A percentile compares a stretch with the other conserved stretches of the same genome.
Evolutionary conservation across 2,888 invertebrate species (phyloP).

Genomic region (Laspeyria flexula): DNA sequence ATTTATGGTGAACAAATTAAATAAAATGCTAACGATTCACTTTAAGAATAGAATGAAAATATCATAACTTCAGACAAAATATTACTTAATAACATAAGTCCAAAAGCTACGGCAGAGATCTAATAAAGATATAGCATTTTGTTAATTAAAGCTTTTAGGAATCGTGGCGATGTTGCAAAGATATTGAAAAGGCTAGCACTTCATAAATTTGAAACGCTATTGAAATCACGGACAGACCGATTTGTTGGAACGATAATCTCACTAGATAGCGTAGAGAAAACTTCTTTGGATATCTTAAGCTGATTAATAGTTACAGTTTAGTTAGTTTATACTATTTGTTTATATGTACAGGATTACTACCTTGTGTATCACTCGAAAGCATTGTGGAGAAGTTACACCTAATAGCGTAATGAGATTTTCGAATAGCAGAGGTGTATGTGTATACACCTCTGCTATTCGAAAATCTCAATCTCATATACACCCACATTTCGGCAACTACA

Average conservation of each 20-base stretch:
- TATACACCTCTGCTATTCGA: no score
- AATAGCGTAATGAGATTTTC: no score
- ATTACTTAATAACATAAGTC: background rate
- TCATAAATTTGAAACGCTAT: conserved; percentile 1
- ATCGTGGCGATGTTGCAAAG: conserved; percentile 3
- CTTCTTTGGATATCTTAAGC: background rate
- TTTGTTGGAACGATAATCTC: background rate
- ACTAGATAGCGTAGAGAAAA: background rate
- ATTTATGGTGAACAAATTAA: background rate
- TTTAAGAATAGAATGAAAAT: conserved; percentile 1
- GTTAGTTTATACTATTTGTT: no score
- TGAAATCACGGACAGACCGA: conserved; percentile 1
- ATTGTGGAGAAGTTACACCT: no score
- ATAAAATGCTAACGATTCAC: background rate
- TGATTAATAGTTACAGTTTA: background rate
- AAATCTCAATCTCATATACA: no score
- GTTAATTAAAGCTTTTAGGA: conserved; percentile 8
- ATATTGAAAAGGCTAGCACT: conserved; percentile 3
- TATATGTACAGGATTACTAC: no score
- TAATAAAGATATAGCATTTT: conserved; percentile 6
- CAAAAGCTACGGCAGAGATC: background rate
- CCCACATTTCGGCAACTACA: no score
- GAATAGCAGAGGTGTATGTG: no score
- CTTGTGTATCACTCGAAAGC: no score
- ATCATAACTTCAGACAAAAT: background rate